Evolutionary conservation across 2,888 invertebrate genomes (phyloP).

Genomic region (Pristionchus entomophagus): DNA sequence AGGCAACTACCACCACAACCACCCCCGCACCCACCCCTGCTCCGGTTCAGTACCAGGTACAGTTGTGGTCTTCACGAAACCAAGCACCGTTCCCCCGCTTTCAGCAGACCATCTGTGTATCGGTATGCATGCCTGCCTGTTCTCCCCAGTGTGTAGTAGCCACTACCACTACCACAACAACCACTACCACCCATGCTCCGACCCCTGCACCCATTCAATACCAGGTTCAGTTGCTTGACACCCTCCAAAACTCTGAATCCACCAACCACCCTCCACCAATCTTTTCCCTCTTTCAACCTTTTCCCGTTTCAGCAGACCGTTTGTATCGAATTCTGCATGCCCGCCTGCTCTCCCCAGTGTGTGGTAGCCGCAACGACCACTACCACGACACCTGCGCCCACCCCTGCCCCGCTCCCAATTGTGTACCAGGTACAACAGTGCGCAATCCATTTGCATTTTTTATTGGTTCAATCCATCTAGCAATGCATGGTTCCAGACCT

Average conservation of each 20-base stretch:
- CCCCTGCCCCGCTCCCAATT: neutral
- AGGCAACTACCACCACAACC: too few relatives aligned
- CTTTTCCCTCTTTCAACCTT: neutral
- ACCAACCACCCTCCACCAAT: neutral
- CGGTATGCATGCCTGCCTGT: conserved; percentile 64
- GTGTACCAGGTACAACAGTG: neutral
- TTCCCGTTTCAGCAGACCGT: too few relatives aligned
- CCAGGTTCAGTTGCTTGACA: neutral
- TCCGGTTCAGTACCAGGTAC: neutral
- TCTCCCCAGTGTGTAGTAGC: conserved; percentile 52
- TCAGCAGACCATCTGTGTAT: conserved; percentile 50
- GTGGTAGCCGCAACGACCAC: too few relatives aligned
- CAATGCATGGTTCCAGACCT: neutral
- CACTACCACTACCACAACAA: conserved; percentile 47
- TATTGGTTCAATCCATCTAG: too few relatives aligned
- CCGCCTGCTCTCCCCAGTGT: too few relatives aligned
- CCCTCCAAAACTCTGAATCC: neutral
- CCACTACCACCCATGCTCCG: neutral
- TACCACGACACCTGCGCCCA: neutral
- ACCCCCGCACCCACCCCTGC: too few relatives aligned
- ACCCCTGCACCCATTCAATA: neutral
- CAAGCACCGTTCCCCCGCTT: too few relatives aligned
- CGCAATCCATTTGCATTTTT: too few relatives aligned
- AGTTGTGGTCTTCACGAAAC: neutral
- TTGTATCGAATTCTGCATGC: too few relatives aligned